Base-by-base conservation (phyloP, 2,797 vertebrate species). In the Orestias chungarensis region DNA sequence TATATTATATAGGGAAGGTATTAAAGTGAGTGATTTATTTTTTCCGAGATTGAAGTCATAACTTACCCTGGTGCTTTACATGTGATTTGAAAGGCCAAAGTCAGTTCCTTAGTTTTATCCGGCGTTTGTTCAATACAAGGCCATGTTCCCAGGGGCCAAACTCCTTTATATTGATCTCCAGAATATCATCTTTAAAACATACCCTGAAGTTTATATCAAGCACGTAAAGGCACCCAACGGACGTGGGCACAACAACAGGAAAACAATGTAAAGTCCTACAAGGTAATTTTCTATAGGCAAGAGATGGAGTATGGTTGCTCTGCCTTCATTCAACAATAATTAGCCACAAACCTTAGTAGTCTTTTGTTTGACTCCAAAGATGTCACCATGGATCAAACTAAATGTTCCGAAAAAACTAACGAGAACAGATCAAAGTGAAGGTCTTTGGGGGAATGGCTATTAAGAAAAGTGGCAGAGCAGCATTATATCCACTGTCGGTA, bases 1-100 rank as follows among this genome's bases (percentile, higher is more conserved):
- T 90, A 85, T 86, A 86, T 91, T 89, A 85, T 86, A 88, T 72
- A 78, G 79, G 83, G 85, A 74, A 91, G 86, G 86, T 91, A 91
- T 92, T 91, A 89, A 89, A 73, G 79, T 76, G 55, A 74, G 64
- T 88, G 87, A 92, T 92, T 91, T 91, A 90, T 91, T 91, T 90
- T n/a, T 86, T 89, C 76, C 77, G 78, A 89, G 84, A 93, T 88
- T 91, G 86, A 88, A 90, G 85, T 83, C 81, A 88, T 86, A 85
- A 79, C 70, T 70, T 69, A 44, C 76, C 83, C 84, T 82, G 81
- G 76, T 91, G 83, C 69, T 80, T 78, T 82, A 75, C 83, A 85
- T 87, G 79, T 72, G 80, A 77, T 83, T 79, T 82, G 75, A 90
- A 74, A 79, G 79, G 62, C 82, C 78, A 83, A 76, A 74, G 86